phyloP scores from a whole-genome alignment of 2,113 vertebrate genomes.

The Mus musculus region GRCm39 chr4:26759001-26759500 shows the following conservation, averaged over 20 bases:
- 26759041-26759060: neutral
- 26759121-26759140: neutral
- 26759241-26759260: neutral
- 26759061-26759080: neutral
- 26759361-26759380: too few relatives aligned
- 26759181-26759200: neutral
- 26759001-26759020: neutral
- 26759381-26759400: neutral
- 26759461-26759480: neutral
- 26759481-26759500: too few relatives aligned
- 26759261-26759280: neutral
- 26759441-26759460: neutral
- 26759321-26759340: neutral
- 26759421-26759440: neutral
- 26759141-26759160: neutral
- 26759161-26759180: neutral
- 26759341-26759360: too few relatives aligned
- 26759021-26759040: fast-evolving
- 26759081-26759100: neutral
- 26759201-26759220: neutral
- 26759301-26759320: neutral
- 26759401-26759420: neutral
- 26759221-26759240: neutral
- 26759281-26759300: neutral
- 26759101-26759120: neutral